Evolutionary conservation across 2,797 vertebrate species (phyloP), one percentile per base, ranked within the genome.

Genomic region (Phalanger gymnotis): DNA sequence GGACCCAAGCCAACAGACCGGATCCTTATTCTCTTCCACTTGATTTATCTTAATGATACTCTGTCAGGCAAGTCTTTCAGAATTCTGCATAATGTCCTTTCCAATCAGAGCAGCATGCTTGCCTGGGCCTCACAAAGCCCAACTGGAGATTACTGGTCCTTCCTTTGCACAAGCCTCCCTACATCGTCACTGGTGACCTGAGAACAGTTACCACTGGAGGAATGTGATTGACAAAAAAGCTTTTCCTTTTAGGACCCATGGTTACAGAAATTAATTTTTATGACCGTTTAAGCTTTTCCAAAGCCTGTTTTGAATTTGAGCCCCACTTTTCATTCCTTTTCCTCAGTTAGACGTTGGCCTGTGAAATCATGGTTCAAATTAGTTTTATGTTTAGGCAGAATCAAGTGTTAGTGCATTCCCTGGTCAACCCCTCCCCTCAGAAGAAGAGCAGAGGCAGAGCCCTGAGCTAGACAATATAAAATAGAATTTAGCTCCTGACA

Each of bases 41-140:
- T 97, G 96, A 98, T 96, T 96, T 97, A 91, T 96, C 96, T 92
- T 97, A 98, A 96, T 92, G 94, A 96, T 95, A 96, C 93, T 96
- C 87, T 97, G 95, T 95, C 95, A 97, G 92, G 94, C 92, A 96
- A 96, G 51, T 9, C 57, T 97, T 95, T 94, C 89, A 87, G 90
- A 94, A 96, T 96, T 97, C 73, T 92, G 90, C 53, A n/a, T 93
- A 40, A 7, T 53, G 90, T 97, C 91, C 52, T 94, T 2, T 53
- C 57, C 89, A 61, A 81, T 97, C 73, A 92, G 58, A 94, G 93
- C 55, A 92, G 54, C n/a, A 56, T 10, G 7, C 34, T 90, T 28
- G 51, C 0, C 91, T 91, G 19, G 0, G 27, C 89, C 95, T 97
- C 96, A 31, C 30, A 90, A 30, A 87, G 92, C 25, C 92, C 93